Base-by-base conservation (phyloP, 37 sponge, comb jelly and placozoan genomes). In the Eunapius fragilis region DNA sequence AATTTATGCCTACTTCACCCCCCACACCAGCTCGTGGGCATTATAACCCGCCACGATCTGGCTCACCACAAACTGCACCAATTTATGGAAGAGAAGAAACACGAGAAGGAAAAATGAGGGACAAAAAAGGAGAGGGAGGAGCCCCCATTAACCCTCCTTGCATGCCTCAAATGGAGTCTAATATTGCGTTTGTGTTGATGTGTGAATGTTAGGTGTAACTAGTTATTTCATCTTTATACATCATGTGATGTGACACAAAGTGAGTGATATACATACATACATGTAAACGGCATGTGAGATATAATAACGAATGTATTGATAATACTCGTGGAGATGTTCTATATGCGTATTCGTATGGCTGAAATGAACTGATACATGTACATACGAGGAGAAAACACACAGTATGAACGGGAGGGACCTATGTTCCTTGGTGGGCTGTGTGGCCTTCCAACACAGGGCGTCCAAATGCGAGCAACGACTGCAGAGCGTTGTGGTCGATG, bases 401-500 rank as follows among this genome's bases (percentile, higher is more conserved):
- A 17, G 22, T 17, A 58, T 19, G 47, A 45, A 45, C 7, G 9
- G 47, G 47, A 45, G 47, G 4, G 7, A 17, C 58, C 17, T 58
- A 58, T 58, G 58, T 58, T 13, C 14, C 58, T 2, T 1, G 7
- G 58, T 58, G 58, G 1, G 58, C 19, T 12, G 58, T 13, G 58
- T 12, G 14, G 58, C 17, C 14, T 17, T 58, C 58, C 0, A 19
- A 58, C 17, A 11, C 45, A 28, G 76, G 68, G 6, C 28, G 37
- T 74, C 87, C 91, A 90, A 90, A 93, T 49, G 90, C 91, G 22
- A 48, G 49, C 38, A 93, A 74, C 11, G 87, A 19, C 23, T 93
- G 77, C n/a, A 70, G 48, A 25, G 83, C 84, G n/a, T 75, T 71
- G 31, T 77, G 75, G n/a, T 92, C 87, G 12, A 95, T 83, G 0